Base-by-base conservation (phyloP, 2,797 vertebrate species). In the Pristis pectinata region DNA sequence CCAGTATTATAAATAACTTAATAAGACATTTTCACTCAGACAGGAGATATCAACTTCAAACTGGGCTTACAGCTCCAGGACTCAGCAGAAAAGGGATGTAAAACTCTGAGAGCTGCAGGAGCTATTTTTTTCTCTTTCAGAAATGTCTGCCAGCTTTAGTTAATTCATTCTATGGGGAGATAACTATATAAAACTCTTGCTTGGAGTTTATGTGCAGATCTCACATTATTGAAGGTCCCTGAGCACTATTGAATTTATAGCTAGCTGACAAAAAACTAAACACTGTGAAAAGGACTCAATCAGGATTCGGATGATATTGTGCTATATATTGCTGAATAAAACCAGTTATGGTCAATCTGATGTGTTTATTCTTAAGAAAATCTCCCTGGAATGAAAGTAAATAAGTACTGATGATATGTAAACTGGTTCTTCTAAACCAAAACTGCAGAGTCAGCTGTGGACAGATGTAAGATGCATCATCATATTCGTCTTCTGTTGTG, bases 391-490 rank as follows among this genome's bases (percentile, higher is more conserved):
- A 53, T 76, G 22, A 30, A 53, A 11, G 85, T 85, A 92, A 64
- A 22, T 44, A n/a, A 37, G 10, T 72, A 95, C 95, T 95, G 94
- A 94, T 95, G 95, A 95, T 72, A 72, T 72, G 70, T 24, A 72
- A 72, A 27, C 19, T 72, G 70, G 24, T 22, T 72, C 70, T 22
- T 72, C 70, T 24, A 95, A 95, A 95, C 96, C 96, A 97, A 95
- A 96, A 95, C 0, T 10, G 95, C 95, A 91, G 7, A 95, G 87
- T 97, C 96, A 97, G 96, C 95, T 44, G 85, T 17, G 53, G 19
- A 59, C 94, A 89, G 94, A 95, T 94, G 79, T 79, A 96, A 96
- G 94, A 95, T 95, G 95, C 96, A 95, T 95, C 95, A 96, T 89
- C 95, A 93, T 94, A 70, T 61, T 76, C 95, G 77, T 74, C 91